Base-by-base conservation (phyloP, 2,113 vertebrate genomes). In the Trichomycterus rosablanca region DNA sequence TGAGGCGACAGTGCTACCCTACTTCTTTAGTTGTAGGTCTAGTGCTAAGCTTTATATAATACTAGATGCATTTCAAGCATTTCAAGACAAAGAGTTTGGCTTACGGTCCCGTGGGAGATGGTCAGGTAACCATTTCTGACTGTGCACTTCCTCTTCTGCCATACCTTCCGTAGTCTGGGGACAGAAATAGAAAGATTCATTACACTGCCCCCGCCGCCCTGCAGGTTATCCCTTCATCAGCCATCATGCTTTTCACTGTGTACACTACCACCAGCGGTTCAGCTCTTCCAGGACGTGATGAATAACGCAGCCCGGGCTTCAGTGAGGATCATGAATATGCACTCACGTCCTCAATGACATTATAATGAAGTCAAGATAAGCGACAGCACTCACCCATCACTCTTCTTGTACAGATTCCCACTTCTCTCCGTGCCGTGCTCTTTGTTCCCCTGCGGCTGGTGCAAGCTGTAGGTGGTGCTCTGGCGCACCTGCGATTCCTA, bases 401-500 rank as follows among this genome's bases (percentile, higher is more conserved):
- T 99, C 49, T 96, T 98, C 85, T 99, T 99, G 76, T 91, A 94
- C 7, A 99, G 89, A 63, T 77, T 94, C 1, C 96, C 95, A 2
- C 82, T 92, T 23, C 94, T 83, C 78, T 99, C 96, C 0, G 94
- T 97, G 67, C 96, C 96, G 0, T 99, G 96, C 1, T 98, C 96
- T 71, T 99, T 99, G 87, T 99, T 99, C 22, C 96, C 96, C 85
- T 98, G 96, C 9, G 95, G 96, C 76, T 99, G 96, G 63, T 99
- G 96, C 53, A 99, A 84, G 78, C 95, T 99, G 71, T 99, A 97
- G 23, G 93, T 88, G 68, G 92, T 87, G 72, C 90, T 95, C 81
- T 93, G 96, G 12, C 95, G 89, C 67, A 93, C 79, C 74, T 97
- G 96, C 4, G 92, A 90, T 68, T 99, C 96, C 96, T 99, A 64